Evolutionary conservation across 2,113 vertebrate genomes (phyloP).

Genomic region (Caretta caretta): DNA sequence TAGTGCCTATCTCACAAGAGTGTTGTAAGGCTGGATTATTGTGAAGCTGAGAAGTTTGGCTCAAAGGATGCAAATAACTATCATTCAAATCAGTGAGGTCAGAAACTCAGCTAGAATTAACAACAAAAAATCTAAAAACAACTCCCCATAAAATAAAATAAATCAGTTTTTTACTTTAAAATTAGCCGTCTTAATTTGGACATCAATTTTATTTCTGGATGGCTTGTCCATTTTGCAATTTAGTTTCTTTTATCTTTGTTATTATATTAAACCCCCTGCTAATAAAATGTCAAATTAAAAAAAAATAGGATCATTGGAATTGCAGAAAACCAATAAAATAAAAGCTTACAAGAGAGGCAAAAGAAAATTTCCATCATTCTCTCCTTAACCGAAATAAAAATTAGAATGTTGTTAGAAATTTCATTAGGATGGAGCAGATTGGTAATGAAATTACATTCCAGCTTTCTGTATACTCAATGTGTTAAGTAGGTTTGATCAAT

Average conservation of each 20-base stretch:
- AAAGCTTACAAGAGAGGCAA: slow-evolving; percentile 68
- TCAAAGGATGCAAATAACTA: background rate
- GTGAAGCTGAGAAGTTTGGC: background rate
- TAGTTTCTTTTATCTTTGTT: slow-evolving; percentile 60
- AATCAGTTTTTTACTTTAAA: slow-evolving; percentile 39
- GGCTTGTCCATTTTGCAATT: slow-evolving; percentile 46
- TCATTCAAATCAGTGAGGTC: background rate
- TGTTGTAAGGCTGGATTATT: background rate
- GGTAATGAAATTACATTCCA: slow-evolving; percentile 85
- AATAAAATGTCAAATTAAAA: slow-evolving; percentile 72
- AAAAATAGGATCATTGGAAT: slow-evolving; percentile 40
- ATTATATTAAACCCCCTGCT: slow-evolving; percentile 53
- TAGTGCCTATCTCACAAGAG: background rate
- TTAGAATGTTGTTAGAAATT: slow-evolving; percentile 83
- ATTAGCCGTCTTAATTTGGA: slow-evolving; percentile 38
- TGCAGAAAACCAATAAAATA: slow-evolving; percentile 64
- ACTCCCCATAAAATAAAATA: background rate
- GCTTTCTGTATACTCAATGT: slow-evolving; percentile 78
- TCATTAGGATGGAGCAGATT: slow-evolving; percentile 84
- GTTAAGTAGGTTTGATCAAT: slow-evolving; percentile 84
- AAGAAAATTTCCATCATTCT: slow-evolving; percentile 73
- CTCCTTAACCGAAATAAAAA: slow-evolving; percentile 80
- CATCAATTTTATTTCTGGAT: slow-evolving; percentile 43
- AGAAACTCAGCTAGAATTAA: slow-evolving; percentile 18
- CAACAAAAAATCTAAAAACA: background rate